Base-by-base conservation (phyloP, 2,113 vertebrate genomes). In the Epinephelus cyanopodus region DNA sequence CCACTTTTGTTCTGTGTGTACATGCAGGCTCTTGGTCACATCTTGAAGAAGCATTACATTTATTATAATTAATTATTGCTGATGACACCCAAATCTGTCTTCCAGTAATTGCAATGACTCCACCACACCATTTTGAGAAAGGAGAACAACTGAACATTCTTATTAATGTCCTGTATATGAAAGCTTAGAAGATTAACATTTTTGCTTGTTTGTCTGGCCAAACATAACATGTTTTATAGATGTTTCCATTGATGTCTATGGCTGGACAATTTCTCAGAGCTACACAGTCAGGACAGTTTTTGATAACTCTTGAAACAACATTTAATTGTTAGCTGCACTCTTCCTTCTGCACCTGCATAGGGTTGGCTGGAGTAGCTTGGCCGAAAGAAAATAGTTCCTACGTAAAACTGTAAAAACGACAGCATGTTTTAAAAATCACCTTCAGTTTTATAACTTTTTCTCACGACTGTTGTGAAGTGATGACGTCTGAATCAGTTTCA, bases 401-500 rank as follows among this genome's bases (percentile, higher is more conserved):
- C 33, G 1, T 37, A 37, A 37, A 37, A 37, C 33, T 37, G 33
- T 7, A 83, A 39, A 37, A 64, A 2, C 37, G 12, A 54, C 21
- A 13, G 5, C 6, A 11, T 25, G 7, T 66, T 53, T 42, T 29
- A 18, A 18, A 50, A 13, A 33, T 19, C 9, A 25, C 3, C 21
- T 48, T 50, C 14, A 68, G 10, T 52, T 73, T 3, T 3, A 5
- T 23, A 10, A 37, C 9, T 7, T 33, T 57, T 77, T 74, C 1
- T 48, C 3, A 69, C 1, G 17, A 2, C 2, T 52, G 23, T 15
- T 17, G 5, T 6, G 4, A 48, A 27, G 33, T 27, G 4, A 48
- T 74, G 67, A 86, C 12, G 37, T 70, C 45, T 63, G n/a, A 10
- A 60, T 23, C 5, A 6, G 57, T 61, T 66, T 81, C 18, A 61